A percentile compares a stretch with the other conserved stretches of the same genome.
Evolutionary conservation across 1,140 invertebrate species (phyloP).

Genomic region (Drosophila insularis): DNA sequence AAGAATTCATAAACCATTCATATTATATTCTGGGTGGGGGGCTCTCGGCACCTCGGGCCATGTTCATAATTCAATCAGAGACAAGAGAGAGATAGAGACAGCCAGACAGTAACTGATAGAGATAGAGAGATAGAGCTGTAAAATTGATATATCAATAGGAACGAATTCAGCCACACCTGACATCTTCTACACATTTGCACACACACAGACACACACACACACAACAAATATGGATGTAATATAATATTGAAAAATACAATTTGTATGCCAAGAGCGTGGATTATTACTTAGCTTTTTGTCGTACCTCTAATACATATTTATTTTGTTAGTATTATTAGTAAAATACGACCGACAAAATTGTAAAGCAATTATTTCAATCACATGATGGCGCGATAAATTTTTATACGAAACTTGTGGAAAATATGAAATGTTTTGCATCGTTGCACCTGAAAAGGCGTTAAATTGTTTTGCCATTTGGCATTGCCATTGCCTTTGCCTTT

Average conservation of each 20-base stretch:
- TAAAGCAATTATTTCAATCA: conserved; percentile 79
- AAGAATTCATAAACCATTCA: conserved; percentile 14
- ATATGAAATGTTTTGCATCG: conserved; percentile 62
- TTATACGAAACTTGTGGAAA: conserved; percentile 22
- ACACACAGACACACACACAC: too few species aligned
- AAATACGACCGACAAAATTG: conserved; percentile 52
- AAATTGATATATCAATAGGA: conserved; percentile 69
- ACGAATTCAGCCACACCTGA: conserved; percentile 65
- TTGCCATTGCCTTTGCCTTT: conserved; percentile 2
- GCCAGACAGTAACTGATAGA: not conserved
- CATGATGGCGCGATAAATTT: conserved; percentile 58
- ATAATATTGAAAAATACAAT: conserved; percentile 50
- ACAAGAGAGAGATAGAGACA: not conserved
- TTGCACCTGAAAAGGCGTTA: conserved; percentile 64
- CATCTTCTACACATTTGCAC: conserved; percentile 44
- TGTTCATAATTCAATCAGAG: conserved; percentile 9
- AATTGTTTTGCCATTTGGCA: conserved; percentile 42
- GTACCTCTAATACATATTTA: conserved; percentile 16
- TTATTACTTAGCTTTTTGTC: conserved; percentile 55
- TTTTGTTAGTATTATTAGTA: conserved; percentile 4
- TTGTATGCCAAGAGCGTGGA: conserved; percentile 67
- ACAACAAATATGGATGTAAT: conserved; percentile 51
- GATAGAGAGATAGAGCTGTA: not conserved
- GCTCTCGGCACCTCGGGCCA: conserved; percentile 8
- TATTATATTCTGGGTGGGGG: conserved; percentile 5